phyloP scores from a whole-genome alignment of 2,113 vertebrate species.

The Python bivittatus region DNA sequence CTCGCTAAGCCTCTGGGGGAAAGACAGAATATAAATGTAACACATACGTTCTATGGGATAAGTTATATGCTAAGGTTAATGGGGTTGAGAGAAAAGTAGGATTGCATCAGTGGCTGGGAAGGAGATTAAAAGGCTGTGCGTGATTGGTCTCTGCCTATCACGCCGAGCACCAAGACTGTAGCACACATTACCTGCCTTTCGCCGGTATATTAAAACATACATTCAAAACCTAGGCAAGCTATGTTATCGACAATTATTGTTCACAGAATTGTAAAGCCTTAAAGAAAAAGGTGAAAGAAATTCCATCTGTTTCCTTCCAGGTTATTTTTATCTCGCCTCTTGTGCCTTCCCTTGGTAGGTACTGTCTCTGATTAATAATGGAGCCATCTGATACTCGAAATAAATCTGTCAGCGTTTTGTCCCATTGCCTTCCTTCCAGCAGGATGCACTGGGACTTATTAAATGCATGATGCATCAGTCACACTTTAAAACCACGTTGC shows the following conservation, averaged over 20 bases:
- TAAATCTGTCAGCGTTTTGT: slow-evolving; percentile 28
- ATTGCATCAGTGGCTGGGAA: not conserved
- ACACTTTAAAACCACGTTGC: not conserved
- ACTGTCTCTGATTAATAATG: slow-evolving; percentile 11
- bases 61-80: not conserved
- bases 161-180: not conserved
- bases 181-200: not conserved
- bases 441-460: slow-evolving; percentile 31
- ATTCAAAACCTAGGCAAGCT: not conserved
- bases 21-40: not conserved
- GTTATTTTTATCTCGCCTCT: not conserved
- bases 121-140: not conserved
- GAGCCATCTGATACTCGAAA: slow-evolving; percentile 13
- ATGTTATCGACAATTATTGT: not conserved
- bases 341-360: not conserved
- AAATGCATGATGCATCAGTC: slow-evolving; percentile 22
- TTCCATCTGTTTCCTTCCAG: not conserved
- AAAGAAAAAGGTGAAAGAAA: not conserved
- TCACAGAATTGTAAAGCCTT: not conserved
- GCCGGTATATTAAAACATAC: not conserved
- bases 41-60: not conserved
- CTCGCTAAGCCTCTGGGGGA: not conserved
- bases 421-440: slow-evolving; percentile 1
- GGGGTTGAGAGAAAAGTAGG: not conserved
- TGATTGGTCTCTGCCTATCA: not conserved